Percentiles rank a stretch among this genome's conserved stretches.
These are phyloP conservation scores for Sogatella furcifera DNA, from an alignment of 1,140 invertebrate genomes.

Conservation along the genomic window DNA sequence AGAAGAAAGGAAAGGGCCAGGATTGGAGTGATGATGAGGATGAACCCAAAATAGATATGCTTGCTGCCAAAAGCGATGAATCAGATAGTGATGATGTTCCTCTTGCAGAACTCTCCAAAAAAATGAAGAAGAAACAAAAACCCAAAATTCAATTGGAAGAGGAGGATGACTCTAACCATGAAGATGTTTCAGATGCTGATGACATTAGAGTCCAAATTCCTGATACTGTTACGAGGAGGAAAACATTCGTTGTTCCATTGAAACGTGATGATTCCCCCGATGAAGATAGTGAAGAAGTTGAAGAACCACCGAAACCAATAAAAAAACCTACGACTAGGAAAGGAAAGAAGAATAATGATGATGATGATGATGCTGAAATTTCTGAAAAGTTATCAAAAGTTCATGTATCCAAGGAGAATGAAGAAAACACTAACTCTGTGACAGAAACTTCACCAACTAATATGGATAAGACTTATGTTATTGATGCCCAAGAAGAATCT, in stretches of 20 bases:
- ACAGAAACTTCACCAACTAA: not conserved
- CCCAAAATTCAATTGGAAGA: slow-evolving; percentile 1
- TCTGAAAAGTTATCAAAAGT: slow-evolving; percentile 12
- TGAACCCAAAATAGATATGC: slow-evolving; percentile 9
- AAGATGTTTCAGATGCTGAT: slow-evolving; percentile 18
- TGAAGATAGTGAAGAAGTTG: slow-evolving; percentile 9
- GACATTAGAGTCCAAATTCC: slow-evolving; percentile 15
- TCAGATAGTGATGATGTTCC: slow-evolving; percentile 12
- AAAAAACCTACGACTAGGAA: slow-evolving; percentile 18
- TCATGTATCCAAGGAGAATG: not conserved
- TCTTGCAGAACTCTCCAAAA: not conserved
- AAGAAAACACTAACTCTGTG: not conserved
- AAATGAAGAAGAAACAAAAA: slow-evolving; percentile 10
- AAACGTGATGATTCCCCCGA: slow-evolving; percentile 7
- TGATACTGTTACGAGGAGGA: slow-evolving; percentile 3
- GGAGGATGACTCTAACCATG: slow-evolving; percentile 13
- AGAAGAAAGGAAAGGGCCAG: slow-evolving; percentile 21
- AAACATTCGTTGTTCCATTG: not conserved
- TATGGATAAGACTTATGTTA: slow-evolving; percentile 6
- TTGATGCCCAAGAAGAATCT: not conserved
- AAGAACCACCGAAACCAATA: slow-evolving; percentile 4
- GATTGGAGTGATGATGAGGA: slow-evolving; percentile 16
- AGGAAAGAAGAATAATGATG: slow-evolving; percentile 13
- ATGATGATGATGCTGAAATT: slow-evolving; percentile 18
- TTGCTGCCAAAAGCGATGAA: slow-evolving; percentile 9